Evolutionary conservation across 2,888 invertebrate species (phyloP), one percentile per base, ranked within the genome.

Genomic region (Rotaria magnacalcarata): DNA sequence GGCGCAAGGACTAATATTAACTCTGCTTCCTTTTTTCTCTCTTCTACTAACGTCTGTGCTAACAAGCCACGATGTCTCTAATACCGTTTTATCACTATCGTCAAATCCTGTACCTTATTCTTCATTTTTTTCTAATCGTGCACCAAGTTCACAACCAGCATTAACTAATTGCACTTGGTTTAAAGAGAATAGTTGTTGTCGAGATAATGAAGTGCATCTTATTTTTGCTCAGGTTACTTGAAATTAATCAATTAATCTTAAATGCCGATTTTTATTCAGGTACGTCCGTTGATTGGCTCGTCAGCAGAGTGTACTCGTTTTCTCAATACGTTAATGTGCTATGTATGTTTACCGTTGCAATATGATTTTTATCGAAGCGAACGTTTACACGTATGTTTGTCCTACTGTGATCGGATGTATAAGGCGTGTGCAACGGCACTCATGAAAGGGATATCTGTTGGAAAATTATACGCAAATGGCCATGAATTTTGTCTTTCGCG

Each of bases 161-260:
- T 88, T 91, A 47, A 89, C 90, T 87, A 91, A 91, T 88, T 91
- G 91, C 87, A 90, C 91, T 5, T 91, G 91, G 91, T 91, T 90
- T 88, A 89, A 89, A 85, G 89, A 89, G 58, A 90, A 90, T 85
- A 90, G 90, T 84, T 91, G 91, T 88, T 91, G 91, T 87, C 89
- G 89, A 60, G 91, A 91, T 85, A 90, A 90, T 86, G 91, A 91
- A 87, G 90, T 91, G 74, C 90, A 90, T 85, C 90, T 90, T 27
- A 90, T 90, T 14, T 91, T 91, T 88, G 89, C 89, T 5, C 88
- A 89, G n/a, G 85, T 86, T 47, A 19, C 24, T 34, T 50, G 7
- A 41, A 52, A 34, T 47, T 27, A 6, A 34, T 43, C 1, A 1
- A n/a, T 27, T 41, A 21, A 41, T 50, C n/a, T n/a, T 4, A n/a